Evolutionary conservation across 2,888 invertebrate genomes (phyloP), one percentile per base, ranked within the genome.

Genomic region (Thysanoteuthis rhombus): DNA sequence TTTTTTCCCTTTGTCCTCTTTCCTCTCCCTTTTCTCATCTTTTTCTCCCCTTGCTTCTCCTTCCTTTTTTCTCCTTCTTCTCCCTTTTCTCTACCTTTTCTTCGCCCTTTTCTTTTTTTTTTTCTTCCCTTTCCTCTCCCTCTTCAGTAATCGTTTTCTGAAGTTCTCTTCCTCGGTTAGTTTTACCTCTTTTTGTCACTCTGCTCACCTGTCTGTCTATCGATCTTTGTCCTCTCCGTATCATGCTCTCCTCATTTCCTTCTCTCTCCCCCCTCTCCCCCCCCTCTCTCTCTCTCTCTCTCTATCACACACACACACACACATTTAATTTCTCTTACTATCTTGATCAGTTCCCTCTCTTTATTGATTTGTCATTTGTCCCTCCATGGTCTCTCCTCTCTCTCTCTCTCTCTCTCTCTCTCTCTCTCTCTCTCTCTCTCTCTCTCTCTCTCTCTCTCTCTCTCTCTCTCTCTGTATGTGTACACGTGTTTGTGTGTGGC

Each of bases 351-450:
- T 12, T 42, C 42, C 12, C 42, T 42, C 42, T 42, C 45, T 45
- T 19, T 45, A 12, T 45, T 19, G 12, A 12, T 10, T 19, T 45
- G 12, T 19, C 19, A 45, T 45, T 19, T 45, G 19, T 45, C 45
- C 19, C 19, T 45, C 12, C 1, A 12, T 6, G n/a, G n/a, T n/a
- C n/a, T n/a, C n/a, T n/a, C n/a, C 89, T 89, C 89, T 89, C 25
- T 89, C 89, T 89, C 89, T 89, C 89, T 89, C 28, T 28, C n/a
- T 89, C 89, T 89, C 89, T 89, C 28, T 89, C 89, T 89, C 89
- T 89, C 89, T 89, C n/a, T 89, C 25, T 45, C 4, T 45, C 45
- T 45, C 45, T 45, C 16, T 45, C 45, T 45, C 45, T n/a, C n/a
- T n/a, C n/a, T 45, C 1, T 45, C 45, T 45, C 6, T 45, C 4